Base-by-base conservation (phyloP, 2,888 invertebrate species). In the Myopa testacea region DNA sequence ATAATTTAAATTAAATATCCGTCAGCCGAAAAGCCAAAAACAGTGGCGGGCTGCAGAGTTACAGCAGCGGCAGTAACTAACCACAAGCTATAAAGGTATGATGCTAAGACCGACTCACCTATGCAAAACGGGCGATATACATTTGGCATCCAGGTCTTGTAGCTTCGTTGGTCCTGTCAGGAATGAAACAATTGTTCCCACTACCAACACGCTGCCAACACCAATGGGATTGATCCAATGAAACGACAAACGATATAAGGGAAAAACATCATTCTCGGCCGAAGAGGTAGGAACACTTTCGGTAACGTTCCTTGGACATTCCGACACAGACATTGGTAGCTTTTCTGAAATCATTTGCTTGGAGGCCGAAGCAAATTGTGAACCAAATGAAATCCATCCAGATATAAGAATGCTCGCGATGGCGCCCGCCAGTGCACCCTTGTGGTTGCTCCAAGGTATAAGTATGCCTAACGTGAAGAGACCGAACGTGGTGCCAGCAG, bases 401-500 rank as follows among this genome's bases (percentile, higher is more conserved):
- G 94, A 91, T 82, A 93, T 86, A 58, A 92, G 75, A 65, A 92
- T 91, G 79, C 94, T 93, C 69, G 92, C 90, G 79, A 93, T 83
- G 58, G 92, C 92, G 16, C 94, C 93, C 68, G 90, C 87, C 62
- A 92, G 85, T 38, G 92, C 91, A 71, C 95, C 94, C 84, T 92
- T 90, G 0, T 93, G 92, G 78, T 94, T 95, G 76, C 93, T 92
- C 94, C 94, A 96, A 65, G 96, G 95, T 85, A 95, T 92, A 81
- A 93, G 90, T 93, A 96, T 95, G 79, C 96, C 96, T 37, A 96
- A 89, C 0, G 95, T 93, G 86, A 96, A 96, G 12, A 96, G 91
- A 0, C 96, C 96, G 83, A 95, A 94, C 0, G 95, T 94, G 8
- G 95, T 94, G 62, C 95, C 95, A 0, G 95, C 94, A 2, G 95